These are phyloP conservation scores for Cephus spinipes DNA, from an alignment of 2,888 invertebrate genomes.

Conservation along the genomic window DNA sequence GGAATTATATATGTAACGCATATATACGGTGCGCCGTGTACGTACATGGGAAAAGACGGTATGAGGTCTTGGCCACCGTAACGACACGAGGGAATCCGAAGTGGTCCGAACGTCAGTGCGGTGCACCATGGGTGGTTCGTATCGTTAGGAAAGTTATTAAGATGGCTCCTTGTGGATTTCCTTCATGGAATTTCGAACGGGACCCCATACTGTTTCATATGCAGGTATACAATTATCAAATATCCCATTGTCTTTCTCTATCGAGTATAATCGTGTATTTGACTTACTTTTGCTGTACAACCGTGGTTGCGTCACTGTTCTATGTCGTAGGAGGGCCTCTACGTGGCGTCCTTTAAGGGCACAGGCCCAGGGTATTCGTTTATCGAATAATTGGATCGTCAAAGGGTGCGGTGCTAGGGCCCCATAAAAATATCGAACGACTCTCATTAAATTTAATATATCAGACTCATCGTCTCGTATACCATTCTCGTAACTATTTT, in stretches of 20 bases:
- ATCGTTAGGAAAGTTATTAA: background rate
- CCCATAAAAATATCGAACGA: background rate
- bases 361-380: background rate
- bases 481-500: background rate
- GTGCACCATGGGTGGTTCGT: constrained; percentile 3
- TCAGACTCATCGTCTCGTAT: background rate
- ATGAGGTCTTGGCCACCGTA: background rate
- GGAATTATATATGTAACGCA: background rate
- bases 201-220: background rate
- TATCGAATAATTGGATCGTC: background rate
- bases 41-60: background rate
- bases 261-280: background rate
- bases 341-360: background rate
- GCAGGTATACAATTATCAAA: background rate
- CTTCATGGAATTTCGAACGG: background rate
- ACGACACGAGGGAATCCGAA: background rate
- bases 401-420: background rate
- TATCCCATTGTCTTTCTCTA: background rate
- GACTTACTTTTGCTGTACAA: background rate
- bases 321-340: background rate
- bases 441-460: background rate
- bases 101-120: background rate
- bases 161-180: background rate
- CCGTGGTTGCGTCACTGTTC: background rate
- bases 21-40: background rate